Evolutionary conservation across 2,797 vertebrate species (phyloP).

Genomic region (Schizopygopsis malacanthus): DNA sequence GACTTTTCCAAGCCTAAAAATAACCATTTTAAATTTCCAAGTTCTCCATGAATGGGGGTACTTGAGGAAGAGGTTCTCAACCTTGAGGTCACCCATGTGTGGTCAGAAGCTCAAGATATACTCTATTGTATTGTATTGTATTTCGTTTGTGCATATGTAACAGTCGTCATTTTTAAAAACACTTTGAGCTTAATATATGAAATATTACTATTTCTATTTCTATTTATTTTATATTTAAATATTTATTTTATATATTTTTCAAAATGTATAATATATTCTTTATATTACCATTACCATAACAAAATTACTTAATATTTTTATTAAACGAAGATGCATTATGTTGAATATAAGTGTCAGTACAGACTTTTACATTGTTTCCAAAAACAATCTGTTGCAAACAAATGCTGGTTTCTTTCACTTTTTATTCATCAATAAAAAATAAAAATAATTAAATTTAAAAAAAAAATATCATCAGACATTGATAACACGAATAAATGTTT

Average conservation of each 20-base stretch:
- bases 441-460: too few relatives aligned
- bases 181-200: not conserved
- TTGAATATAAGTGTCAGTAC: not conserved
- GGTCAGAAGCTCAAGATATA: not conserved
- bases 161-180: not conserved
- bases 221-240: too few relatives aligned
- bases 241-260: not conserved
- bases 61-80: not conserved
- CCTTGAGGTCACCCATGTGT: not conserved
- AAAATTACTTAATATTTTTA: not conserved
- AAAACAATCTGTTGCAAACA: not conserved
- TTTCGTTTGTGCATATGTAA: not conserved
- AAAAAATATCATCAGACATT: too few relatives aligned
- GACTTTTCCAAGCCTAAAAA: not conserved
- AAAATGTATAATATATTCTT: not conserved
- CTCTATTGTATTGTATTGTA: not conserved
- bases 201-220: not conserved
- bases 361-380: not conserved
- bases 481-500: not conserved
- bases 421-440: too few relatives aligned
- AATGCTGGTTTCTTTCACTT: not conserved
- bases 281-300: not conserved
- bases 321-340: not conserved
- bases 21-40: not conserved
- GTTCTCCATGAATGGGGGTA: not conserved